A percentile compares a stretch with the other conserved stretches of the same genome.
These are phyloP conservation scores for Egretta garzetta DNA, from an alignment of 2,113 vertebrate species.

Conservation along the genomic window DNA sequence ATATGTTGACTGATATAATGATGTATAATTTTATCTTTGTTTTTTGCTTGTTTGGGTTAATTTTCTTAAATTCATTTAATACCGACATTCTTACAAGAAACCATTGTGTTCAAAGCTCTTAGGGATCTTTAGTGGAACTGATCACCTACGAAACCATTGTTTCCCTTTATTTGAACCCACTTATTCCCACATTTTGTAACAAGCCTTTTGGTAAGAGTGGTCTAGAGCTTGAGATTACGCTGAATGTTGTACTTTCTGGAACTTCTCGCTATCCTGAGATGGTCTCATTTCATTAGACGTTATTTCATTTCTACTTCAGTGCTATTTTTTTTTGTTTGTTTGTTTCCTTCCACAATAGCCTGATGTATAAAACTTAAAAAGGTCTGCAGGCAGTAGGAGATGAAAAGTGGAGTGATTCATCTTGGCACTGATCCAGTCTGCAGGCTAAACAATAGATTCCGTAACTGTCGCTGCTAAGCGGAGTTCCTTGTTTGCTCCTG, in stretches of 20 bases:
- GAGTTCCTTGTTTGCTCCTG: constrained; percentile 38
- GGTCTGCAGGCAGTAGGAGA: neutral
- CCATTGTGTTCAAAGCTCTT: neutral
- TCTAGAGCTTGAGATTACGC: neutral
- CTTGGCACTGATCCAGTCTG: neutral
- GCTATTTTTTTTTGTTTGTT: neutral
- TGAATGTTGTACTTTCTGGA: neutral
- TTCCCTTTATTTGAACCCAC: neutral
- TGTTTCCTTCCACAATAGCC: neutral
- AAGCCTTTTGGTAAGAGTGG: neutral
- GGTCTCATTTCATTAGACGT: neutral
- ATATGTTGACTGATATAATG: neutral
- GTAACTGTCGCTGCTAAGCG: constrained; percentile 29
- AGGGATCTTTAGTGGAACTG: neutral
- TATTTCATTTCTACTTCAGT: constrained; percentile 21
- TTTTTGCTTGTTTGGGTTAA: neutral
- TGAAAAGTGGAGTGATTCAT: constrained; percentile 45
- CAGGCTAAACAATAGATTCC: constrained; percentile 37
- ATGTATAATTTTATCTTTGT: neutral
- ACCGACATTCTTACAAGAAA: neutral
- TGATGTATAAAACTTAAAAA: constrained; percentile 8
- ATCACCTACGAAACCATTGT: rapidly evolving
- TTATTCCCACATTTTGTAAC: neutral
- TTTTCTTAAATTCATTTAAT: neutral
- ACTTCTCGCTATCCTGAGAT: neutral